Evolutionary conservation across 2,797 vertebrate genomes (phyloP).

Genomic region (Hippocampus kuda): DNA sequence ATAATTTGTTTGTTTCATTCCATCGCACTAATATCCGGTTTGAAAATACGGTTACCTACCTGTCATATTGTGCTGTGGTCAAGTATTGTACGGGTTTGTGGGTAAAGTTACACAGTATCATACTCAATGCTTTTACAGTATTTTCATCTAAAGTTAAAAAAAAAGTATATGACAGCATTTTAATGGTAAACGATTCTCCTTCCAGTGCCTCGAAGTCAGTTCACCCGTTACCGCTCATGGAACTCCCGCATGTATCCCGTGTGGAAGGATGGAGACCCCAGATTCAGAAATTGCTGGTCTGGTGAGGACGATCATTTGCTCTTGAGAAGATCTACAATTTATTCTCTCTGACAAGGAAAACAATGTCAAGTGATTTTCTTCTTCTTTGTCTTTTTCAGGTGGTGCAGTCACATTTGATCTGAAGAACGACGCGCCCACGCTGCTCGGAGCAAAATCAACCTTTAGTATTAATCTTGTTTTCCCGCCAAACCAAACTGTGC

Average conservation of each 20-base stretch:
- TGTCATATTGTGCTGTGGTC: background rate
- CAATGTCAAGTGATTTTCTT: background rate
- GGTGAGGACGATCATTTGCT: conserved; percentile 55
- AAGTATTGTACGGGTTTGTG: background rate
- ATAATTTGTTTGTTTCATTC: background rate
- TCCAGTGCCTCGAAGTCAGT: conserved; percentile 64
- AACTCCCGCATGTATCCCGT: conserved; percentile 75
- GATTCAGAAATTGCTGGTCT: conserved; percentile 75
- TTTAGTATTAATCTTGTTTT: conserved; percentile 79
- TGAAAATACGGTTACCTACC: background rate
- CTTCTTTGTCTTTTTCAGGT: conserved; percentile 54
- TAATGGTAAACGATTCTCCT: background rate
- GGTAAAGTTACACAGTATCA: background rate
- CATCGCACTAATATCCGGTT: background rate
- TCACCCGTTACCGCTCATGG: conserved; percentile 72
- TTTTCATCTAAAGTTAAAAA: too few species aligned
- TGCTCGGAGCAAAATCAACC: conserved; percentile 76
- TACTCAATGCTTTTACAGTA: background rate
- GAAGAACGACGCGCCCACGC: conserved; percentile 80
- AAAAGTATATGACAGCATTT: background rate
- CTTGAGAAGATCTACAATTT: background rate
- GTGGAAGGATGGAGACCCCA: conserved; percentile 72
- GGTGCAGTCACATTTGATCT: conserved; percentile 78
- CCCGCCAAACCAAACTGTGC: conserved; percentile 72
- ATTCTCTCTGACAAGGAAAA: background rate